phyloP scores from a whole-genome alignment of 2,797 vertebrate species.

The Huso huso region DNA sequence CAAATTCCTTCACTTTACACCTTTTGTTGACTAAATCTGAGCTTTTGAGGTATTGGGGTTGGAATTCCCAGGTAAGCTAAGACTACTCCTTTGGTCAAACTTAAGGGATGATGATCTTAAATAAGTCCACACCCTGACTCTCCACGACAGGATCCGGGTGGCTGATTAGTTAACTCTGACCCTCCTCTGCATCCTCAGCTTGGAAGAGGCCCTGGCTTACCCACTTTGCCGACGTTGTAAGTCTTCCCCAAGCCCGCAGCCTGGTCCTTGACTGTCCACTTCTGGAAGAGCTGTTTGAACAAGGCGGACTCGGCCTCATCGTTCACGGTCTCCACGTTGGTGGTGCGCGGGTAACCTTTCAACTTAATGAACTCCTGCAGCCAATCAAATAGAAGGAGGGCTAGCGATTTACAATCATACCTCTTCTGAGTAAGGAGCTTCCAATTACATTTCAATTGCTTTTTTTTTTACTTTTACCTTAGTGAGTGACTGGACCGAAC shows the following conservation, averaged over 20 bases:
- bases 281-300: conserved; percentile 84
- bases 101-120: no score
- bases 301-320: conserved; percentile 80
- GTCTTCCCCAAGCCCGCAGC: conserved; percentile 67
- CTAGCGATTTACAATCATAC: not conserved
- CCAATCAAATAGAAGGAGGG: not conserved
- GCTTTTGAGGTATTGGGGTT: no score
- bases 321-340: conserved; percentile 70
- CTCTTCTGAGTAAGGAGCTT: not conserved
- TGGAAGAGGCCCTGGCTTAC: conserved; percentile 40
- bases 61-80: no score
- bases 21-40: no score
- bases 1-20: no score
- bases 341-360: conserved; percentile 68
- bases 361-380: conserved; percentile 71
- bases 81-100: no score
- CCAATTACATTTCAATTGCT: no score
- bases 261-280: conserved; percentile 70
- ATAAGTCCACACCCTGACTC: no score
- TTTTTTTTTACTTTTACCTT: no score
- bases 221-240: conserved; percentile 59
- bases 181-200: not conserved
- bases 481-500: no score
- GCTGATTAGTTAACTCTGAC: not conserved
- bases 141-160: no score